Conservation (phyloP, 2,797 vertebrate species). For the Podargus strigoides region DNA sequence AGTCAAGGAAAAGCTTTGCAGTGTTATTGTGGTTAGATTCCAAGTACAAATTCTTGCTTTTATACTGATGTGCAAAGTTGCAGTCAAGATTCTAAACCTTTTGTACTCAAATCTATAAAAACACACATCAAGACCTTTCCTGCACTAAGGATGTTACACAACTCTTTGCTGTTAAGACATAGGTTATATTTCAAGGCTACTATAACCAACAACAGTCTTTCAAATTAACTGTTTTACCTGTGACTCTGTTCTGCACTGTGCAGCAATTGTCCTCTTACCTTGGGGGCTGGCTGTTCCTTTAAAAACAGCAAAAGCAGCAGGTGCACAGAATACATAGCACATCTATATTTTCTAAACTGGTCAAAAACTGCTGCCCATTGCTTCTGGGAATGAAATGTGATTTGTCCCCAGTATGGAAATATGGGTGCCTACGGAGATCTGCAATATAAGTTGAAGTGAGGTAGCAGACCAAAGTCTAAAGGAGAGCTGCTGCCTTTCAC, state of each 20-base stretch:
- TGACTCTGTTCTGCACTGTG: background rate
- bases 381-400: background rate
- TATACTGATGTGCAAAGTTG: background rate
- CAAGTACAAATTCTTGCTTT: background rate
- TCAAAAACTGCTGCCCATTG: background rate
- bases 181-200: background rate
- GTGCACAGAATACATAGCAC: background rate
- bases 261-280: background rate
- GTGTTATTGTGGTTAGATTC: background rate
- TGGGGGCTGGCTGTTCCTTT: background rate
- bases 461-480: background rate
- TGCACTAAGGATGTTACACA: background rate
- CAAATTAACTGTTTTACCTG: background rate
- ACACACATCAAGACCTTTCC: background rate
- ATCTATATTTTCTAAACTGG: background rate
- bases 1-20: background rate
- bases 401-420: background rate
- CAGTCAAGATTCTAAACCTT: background rate
- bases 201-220: background rate
- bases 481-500: background rate
- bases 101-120: background rate
- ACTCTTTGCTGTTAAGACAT: background rate
- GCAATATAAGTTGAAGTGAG: background rate
- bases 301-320: background rate
- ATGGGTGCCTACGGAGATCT: background rate